Conservation (phyloP, 2,113 vertebrate genomes). For the Cyprinus carpio region DNA sequence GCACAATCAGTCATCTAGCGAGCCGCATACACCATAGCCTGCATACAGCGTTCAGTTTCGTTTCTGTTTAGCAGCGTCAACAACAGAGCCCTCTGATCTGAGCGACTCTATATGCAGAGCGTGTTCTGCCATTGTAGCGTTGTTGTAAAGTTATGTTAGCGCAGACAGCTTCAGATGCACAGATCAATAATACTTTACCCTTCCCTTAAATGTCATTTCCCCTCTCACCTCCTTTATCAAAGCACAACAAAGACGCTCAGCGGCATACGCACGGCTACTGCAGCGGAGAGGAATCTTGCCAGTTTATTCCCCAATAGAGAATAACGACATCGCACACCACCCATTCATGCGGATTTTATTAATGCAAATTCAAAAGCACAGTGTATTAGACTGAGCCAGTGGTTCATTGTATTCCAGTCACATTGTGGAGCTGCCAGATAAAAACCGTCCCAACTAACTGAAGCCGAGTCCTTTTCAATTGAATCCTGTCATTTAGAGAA, state of each 20-base stretch:
- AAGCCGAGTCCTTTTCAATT: slow-evolving; percentile 43
- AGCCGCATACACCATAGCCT: background rate
- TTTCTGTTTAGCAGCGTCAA: slow-evolving; percentile 31
- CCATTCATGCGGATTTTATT: slow-evolving; percentile 49
- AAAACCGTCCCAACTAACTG: slow-evolving; percentile 47
- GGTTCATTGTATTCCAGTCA: slow-evolving; percentile 44
- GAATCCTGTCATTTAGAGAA: slow-evolving; percentile 45
- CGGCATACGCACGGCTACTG: background rate
- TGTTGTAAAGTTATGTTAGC: slow-evolving; percentile 65
- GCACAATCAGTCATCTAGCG: slow-evolving; percentile 2
- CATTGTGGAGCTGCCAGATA: slow-evolving; percentile 59
- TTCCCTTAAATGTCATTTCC: slow-evolving; percentile 48
- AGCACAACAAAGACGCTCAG: background rate
- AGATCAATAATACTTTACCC: slow-evolving; percentile 64
- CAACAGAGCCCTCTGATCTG: slow-evolving; percentile 51
- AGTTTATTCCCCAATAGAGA: slow-evolving; percentile 41
- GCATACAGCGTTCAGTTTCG: background rate
- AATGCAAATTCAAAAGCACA: slow-evolving; percentile 55
- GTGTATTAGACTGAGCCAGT: slow-evolving; percentile 55
- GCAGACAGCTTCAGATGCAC: background rate
- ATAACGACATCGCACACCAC: slow-evolving; percentile 42
- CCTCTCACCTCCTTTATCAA: slow-evolving; percentile 25
- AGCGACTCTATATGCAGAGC: slow-evolving; percentile 56
- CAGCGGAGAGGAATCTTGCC: background rate
- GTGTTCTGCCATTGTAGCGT: slow-evolving; percentile 60